phyloP scores from a whole-genome alignment of 1,140 invertebrate species.

The Acromyrmex charruanus region DNA sequence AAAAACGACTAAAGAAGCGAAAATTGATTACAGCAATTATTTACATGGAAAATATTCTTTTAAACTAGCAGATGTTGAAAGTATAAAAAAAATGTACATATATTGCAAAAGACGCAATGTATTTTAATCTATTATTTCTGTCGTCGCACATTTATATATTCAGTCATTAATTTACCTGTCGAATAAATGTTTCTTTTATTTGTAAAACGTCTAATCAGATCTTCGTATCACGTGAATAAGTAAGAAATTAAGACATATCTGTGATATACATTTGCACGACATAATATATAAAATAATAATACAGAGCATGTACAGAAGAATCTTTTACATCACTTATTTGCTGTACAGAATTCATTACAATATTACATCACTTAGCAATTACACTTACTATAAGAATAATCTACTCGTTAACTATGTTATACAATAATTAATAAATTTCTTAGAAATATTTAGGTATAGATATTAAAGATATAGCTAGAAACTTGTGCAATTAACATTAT shows the following conservation, averaged over 20 bases:
- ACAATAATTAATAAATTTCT: constrained; percentile 25
- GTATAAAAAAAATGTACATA: background rate
- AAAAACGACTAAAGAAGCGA: background rate
- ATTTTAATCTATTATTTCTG: constrained; percentile 10
- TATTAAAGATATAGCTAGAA: background rate
- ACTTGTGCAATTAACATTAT: constrained; percentile 4
- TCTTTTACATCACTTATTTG: constrained; percentile 12
- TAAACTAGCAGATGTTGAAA: background rate
- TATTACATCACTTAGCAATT: background rate
- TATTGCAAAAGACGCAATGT: background rate
- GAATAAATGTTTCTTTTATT: constrained; percentile 2
- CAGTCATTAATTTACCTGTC: background rate
- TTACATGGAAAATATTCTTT: background rate
- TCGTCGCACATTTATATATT: background rate
- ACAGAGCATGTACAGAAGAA: background rate
- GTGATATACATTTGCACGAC: background rate
- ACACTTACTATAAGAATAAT: background rate
- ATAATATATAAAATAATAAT: constrained; percentile 4
- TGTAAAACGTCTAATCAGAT: background rate
- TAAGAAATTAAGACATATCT: background rate
- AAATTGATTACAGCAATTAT: background rate
- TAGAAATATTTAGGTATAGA: constrained; percentile 40
- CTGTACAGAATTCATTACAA: constrained; percentile 10
- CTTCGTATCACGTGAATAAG: background rate
- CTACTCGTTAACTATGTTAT: background rate